Evolutionary conservation across 2,888 invertebrate genomes (phyloP).

Genomic region (Drosophila antonietae): DNA sequence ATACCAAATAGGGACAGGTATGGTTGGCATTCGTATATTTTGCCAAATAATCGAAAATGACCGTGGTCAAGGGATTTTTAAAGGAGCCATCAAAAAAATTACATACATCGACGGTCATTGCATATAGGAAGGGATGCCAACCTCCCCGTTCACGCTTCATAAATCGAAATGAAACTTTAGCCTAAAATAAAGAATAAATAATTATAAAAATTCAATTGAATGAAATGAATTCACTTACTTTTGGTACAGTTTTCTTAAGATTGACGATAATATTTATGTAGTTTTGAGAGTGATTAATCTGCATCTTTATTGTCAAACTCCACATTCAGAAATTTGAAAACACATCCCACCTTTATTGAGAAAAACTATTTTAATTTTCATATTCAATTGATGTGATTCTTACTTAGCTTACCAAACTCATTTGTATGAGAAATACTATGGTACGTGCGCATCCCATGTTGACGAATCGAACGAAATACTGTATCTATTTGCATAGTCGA

Average conservation of each 20-base stretch:
- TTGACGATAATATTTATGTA: constrained; percentile 10
- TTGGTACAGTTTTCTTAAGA: constrained; percentile 10
- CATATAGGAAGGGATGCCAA: constrained; percentile 56
- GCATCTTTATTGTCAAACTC: neutral
- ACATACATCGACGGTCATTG: constrained; percentile 37
- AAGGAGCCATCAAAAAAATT: constrained; percentile 20
- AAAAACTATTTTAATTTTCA: neutral
- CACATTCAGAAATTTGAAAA: constrained; percentile 30
- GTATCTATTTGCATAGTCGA: neutral
- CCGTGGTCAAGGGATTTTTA: constrained; percentile 13
- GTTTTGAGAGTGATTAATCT: constrained; percentile 27
- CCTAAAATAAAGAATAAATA: neutral
- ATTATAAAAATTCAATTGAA: neutral
- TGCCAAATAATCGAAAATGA: constrained; percentile 25
- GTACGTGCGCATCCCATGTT: neutral
- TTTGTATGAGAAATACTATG: neutral
- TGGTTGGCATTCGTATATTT: constrained; percentile 40
- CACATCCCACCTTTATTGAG: constrained; percentile 10
- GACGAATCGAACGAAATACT: neutral
- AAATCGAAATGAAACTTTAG: constrained; percentile 24
- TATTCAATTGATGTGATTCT: neutral
- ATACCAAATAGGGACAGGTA: constrained; percentile 43
- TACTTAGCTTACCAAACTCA: constrained; percentile 1
- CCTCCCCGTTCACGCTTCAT: constrained; percentile 46
- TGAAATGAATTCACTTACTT: constrained; percentile 14